These are phyloP conservation scores for Muscina levida DNA, from an alignment of 2,888 invertebrate genomes.

Conservation along the genomic window DNA sequence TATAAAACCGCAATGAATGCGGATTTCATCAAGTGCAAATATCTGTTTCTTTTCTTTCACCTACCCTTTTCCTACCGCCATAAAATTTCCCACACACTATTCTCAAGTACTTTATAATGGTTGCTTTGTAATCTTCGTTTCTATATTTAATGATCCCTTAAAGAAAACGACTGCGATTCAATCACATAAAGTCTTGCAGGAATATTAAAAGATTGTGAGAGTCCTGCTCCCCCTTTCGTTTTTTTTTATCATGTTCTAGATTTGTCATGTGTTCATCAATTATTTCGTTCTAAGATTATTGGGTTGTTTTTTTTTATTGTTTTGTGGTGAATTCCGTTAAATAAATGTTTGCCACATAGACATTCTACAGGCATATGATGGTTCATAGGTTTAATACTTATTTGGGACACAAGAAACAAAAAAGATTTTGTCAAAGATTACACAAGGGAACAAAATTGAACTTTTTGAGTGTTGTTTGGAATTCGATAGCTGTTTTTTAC, in stretches of 20 bases:
- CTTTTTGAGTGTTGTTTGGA: too few relatives aligned
- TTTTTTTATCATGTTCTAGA: conserved; percentile 36
- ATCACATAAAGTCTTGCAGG: conserved; percentile 46
- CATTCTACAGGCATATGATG: conserved; percentile 15
- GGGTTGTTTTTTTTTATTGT: conserved; percentile 21
- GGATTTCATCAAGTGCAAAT: conserved; percentile 60
- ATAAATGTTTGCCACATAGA: conserved; percentile 46
- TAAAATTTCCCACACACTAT: conserved; percentile 59
- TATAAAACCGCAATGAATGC: conserved; percentile 58
- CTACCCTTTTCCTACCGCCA: neutral
- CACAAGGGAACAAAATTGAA: too few relatives aligned
- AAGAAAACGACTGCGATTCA: conserved; percentile 14
- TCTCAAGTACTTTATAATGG: conserved; percentile 42
- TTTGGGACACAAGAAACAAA: too few relatives aligned
- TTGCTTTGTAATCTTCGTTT: conserved; percentile 21
- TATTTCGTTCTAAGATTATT: conserved; percentile 3
- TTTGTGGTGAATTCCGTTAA: conserved; percentile 56
- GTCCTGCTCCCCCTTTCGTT: conserved; percentile 6
- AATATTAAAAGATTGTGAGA: neutral
- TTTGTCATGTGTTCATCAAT: conserved; percentile 40
- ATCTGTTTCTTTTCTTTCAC: neutral
- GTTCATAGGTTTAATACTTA: too few relatives aligned
- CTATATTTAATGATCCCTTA: conserved; percentile 38
- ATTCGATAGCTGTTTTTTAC: too few relatives aligned
- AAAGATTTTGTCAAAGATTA: too few relatives aligned